Percentiles rank a stretch among this genome's conserved stretches.
phyloP scores from a whole-genome alignment of 2,113 vertebrate species.

The Pluvianellus socialis region DNA sequence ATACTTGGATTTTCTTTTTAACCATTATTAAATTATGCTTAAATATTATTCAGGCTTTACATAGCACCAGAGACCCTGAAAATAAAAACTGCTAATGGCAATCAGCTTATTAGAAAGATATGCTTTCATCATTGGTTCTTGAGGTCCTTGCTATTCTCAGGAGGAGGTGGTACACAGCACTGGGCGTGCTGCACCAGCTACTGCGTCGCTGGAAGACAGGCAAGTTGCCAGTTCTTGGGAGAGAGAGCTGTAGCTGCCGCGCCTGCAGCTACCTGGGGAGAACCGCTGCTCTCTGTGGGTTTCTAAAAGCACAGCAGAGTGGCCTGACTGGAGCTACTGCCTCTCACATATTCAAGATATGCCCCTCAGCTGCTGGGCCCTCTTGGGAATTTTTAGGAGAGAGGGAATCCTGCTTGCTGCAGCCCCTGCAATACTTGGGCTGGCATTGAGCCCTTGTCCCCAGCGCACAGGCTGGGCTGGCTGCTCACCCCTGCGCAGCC shows the following conservation, averaged over 20 bases:
- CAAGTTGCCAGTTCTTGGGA: not conserved
- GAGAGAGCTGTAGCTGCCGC: not conserved
- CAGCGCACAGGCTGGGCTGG: accelerated
- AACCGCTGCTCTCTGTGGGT: not conserved
- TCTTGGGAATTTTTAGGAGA: not conserved
- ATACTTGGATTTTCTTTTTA: not conserved
- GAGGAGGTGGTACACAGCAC: accelerated
- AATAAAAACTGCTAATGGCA: slow-evolving; percentile 7
- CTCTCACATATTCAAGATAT: not conserved
- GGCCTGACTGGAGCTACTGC: not conserved
- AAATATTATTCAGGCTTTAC: slow-evolving; percentile 13
- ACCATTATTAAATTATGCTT: not conserved
- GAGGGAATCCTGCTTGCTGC: not conserved
- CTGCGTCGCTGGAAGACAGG: not conserved
- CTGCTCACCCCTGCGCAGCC: not conserved
- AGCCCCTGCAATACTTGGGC: not conserved
- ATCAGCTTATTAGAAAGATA: slow-evolving; percentile 14
- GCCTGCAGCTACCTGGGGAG: not conserved
- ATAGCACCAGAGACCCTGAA: not conserved
- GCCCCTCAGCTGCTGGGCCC: not conserved
- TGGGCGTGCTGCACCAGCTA: accelerated
- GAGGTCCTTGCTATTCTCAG: not conserved
- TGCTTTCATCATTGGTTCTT: not conserved
- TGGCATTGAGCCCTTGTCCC: accelerated
- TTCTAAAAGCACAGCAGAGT: not conserved